phyloP scores from a whole-genome alignment of 2,113 vertebrate genomes.

The Ahaetulla prasina region DNA sequence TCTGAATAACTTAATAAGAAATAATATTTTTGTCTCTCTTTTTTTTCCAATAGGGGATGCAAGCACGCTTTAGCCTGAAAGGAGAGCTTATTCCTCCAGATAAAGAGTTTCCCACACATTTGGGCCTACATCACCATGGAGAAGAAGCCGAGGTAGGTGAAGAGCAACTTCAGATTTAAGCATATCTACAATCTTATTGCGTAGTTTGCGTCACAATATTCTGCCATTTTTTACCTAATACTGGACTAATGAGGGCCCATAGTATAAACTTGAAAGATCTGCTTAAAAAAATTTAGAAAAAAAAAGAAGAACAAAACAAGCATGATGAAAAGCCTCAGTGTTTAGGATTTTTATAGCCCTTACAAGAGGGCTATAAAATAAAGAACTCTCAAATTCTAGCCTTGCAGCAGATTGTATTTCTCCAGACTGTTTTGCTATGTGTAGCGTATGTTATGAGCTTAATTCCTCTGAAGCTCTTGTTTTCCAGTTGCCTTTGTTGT shows the following conservation, averaged over 20 bases:
- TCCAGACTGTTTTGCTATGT: background rate
- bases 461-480: background rate
- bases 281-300: background rate
- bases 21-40: background rate
- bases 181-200: background rate
- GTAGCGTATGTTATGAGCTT: background rate
- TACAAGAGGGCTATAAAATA: background rate
- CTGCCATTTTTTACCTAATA: background rate
- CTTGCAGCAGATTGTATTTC: background rate
- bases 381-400: background rate
- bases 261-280: background rate
- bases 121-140: constrained; percentile 96
- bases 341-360: background rate
- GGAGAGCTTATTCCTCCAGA: constrained; percentile 83
- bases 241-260: background rate
- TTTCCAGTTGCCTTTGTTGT: background rate
- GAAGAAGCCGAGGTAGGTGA: constrained; percentile 89
- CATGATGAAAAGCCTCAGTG: background rate
- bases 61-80: constrained; percentile 89
- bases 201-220: background rate
- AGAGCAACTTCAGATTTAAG: background rate
- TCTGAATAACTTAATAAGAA: background rate
- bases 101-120: constrained; percentile 86
- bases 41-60: constrained; percentile 80
- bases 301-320: background rate